Evolutionary conservation across 1,140 invertebrate species (phyloP), one percentile per base, ranked within the genome.

Genomic region (Myzus persicae): DNA sequence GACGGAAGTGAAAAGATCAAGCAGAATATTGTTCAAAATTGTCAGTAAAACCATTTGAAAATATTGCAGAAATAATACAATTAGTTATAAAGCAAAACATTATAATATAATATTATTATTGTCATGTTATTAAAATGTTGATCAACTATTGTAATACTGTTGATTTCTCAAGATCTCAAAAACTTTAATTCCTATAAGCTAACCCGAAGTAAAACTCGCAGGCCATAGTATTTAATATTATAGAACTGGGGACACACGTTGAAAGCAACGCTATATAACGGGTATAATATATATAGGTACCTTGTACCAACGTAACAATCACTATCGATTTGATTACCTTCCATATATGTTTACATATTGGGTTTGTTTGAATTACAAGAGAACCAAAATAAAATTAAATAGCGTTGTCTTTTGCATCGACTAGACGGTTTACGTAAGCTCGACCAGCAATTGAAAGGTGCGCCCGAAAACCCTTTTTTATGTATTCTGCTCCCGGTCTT

Each of bases 401-500:
- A n/a, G 59, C 14, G 11, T 14, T 76, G 59, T 76, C 59, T 36
- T 76, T 36, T 14, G 59, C 11, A 36, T 76, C 14, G 31, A 14
- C 14, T n/a, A 18, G 31, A 76, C 31, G 59, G 4, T 67, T n/a
- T n/a, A 14, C 18, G 31, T 67, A 18, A 67, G 11, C 4, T 76
- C n/a, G 31, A n/a, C 14, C 59, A n/a, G 14, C n/a, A 76, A 76
- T 18, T 76, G 31, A 18, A n/a, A 5, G 4, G 14, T 18, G 31
- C 14, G 4, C 31, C 5, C 11, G 20, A 67, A 67, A 67, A 67
- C n/a, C 14, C n/a, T n/a, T 67, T 59, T 59, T 14, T 14, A n/a
- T 18, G 1, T 36, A 36, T 6, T n/a, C n/a, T n/a, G 0, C 4
- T 5, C 5, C n/a, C 0, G 14, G 59, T n/a, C 36, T n/a, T 67